phyloP scores from a whole-genome alignment of 2,888 invertebrate genomes.

The Aradus depressus region DNA sequence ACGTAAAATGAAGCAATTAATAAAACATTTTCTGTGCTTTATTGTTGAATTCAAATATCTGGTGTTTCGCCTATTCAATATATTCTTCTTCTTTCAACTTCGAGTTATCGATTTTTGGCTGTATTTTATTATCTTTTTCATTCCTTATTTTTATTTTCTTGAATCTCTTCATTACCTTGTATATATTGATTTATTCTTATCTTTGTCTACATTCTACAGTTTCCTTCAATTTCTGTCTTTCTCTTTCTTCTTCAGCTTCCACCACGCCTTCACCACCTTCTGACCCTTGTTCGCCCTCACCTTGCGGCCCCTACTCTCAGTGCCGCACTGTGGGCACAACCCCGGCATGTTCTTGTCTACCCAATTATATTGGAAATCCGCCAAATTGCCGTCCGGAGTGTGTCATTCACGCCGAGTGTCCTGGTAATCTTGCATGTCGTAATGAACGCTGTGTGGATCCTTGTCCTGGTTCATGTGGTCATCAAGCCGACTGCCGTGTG shows the following conservation, averaged over 20 bases:
- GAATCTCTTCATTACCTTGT: slow-evolving; percentile 17
- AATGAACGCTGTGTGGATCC: slow-evolving; percentile 75
- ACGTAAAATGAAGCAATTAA: no score
- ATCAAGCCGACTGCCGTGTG: slow-evolving; percentile 70
- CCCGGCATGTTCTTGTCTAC: slow-evolving; percentile 73
- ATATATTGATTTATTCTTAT: slow-evolving; percentile 14
- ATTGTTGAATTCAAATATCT: no score
- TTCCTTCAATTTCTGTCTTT: slow-evolving; percentile 14
- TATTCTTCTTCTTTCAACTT: slow-evolving; percentile 2
- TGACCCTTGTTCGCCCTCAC: slow-evolving; percentile 68
- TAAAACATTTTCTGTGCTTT: no score
- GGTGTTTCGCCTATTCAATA: no score
- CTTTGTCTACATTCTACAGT: slow-evolving; percentile 19
- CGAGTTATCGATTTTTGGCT: slow-evolving; percentile 11
- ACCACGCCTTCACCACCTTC: slow-evolving; percentile 39
- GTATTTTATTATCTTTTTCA: slow-evolving; percentile 14
- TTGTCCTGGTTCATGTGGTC: slow-evolving; percentile 67
- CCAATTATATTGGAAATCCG: slow-evolving; percentile 70
- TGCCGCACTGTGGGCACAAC: slow-evolving; percentile 68
- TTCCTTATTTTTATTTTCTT: slow-evolving; percentile 14
- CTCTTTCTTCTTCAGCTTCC: slow-evolving; percentile 27
- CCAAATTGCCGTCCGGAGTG: slow-evolving; percentile 81
- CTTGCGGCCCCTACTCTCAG: slow-evolving; percentile 73
- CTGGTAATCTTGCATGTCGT: slow-evolving; percentile 66
- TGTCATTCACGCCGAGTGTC: slow-evolving; percentile 66